These are phyloP conservation scores for Bombus terrestris DNA, from an alignment of 1,140 invertebrate genomes.

Conservation along the genomic window DNA sequence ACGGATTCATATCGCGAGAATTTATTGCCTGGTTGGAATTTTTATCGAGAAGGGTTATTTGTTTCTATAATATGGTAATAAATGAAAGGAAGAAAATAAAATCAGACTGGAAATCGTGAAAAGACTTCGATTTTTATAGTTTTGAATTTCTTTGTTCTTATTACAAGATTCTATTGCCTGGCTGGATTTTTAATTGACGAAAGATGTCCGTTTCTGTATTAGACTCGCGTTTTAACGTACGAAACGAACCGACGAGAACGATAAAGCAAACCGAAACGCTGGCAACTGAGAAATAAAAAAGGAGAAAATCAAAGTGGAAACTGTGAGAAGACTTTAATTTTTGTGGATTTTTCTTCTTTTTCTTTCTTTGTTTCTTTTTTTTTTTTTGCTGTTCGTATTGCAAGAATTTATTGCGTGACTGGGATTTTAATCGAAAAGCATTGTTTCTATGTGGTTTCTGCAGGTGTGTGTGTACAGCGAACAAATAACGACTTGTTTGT, in stretches of 20 bases:
- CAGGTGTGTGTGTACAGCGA: too few species aligned
- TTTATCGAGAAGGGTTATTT: too few species aligned
- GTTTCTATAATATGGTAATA: too few species aligned
- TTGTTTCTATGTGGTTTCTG: too few species aligned
- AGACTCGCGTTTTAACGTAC: background rate
- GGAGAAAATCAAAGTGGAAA: background rate
- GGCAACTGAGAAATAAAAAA: background rate
- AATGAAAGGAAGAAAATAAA: too few species aligned
- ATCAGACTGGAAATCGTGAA: too few species aligned
- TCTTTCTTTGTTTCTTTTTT: too few species aligned
- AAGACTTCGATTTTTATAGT: too few species aligned
- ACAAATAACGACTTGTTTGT: too few species aligned
- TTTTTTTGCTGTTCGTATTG: background rate
- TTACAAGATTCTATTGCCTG: too few species aligned
- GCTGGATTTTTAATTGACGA: background rate
- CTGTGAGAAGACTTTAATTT: background rate
- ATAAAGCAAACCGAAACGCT: background rate
- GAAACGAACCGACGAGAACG: background rate
- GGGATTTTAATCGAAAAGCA: too few species aligned
- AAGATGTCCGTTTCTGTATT: background rate
- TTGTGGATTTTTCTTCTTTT: background rate
- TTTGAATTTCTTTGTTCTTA: too few species aligned
- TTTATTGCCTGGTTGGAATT: background rate
- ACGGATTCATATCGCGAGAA: background rate
- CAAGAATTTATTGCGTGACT: background rate